A percentile compares a stretch with the other conserved stretches of the same genome.
phyloP scores from a whole-genome alignment of 2,888 invertebrate genomes.

The Nomada hirtipes region DNA sequence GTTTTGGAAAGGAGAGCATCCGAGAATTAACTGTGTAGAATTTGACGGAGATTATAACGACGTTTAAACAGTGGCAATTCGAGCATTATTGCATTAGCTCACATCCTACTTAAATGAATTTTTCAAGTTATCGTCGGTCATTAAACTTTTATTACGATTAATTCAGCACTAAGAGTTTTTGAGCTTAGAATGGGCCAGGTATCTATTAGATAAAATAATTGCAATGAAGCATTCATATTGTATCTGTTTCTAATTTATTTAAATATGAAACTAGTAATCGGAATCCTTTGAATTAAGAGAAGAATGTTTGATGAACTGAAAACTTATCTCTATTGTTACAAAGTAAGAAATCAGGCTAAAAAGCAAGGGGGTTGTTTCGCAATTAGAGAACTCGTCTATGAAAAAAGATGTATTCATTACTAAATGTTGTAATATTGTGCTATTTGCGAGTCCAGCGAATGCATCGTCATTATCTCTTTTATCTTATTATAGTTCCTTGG shows the following conservation, averaged over 20 bases:
- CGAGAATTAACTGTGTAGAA: conserved; percentile 19
- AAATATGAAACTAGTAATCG: too few species aligned
- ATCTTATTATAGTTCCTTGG: conserved; percentile 19
- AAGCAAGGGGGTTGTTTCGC: too few species aligned
- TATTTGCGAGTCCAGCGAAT: background rate
- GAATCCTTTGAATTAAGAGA: too few species aligned
- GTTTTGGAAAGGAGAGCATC: conserved; percentile 12
- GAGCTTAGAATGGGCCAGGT: background rate
- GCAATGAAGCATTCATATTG: too few species aligned
- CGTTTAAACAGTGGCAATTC: conserved; percentile 58
- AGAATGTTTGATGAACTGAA: too few species aligned
- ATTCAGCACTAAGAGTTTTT: background rate
- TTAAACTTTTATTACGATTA: conserved; percentile 66
- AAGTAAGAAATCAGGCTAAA: too few species aligned
- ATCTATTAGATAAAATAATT: too few species aligned
- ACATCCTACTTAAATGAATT: conserved; percentile 71
- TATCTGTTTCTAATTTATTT: too few species aligned
- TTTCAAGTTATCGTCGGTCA: conserved; percentile 59
- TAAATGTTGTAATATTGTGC: too few species aligned
- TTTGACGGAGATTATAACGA: conserved; percentile 40
- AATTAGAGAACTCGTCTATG: too few species aligned
- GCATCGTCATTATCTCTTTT: background rate
- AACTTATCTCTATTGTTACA: too few species aligned
- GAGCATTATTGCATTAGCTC: conserved; percentile 72
- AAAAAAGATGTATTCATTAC: too few species aligned